These are phyloP conservation scores for Zhuqinia jingwanae DNA, from an alignment of 2,888 invertebrate genomes.

Conservation along the genomic window DNA sequence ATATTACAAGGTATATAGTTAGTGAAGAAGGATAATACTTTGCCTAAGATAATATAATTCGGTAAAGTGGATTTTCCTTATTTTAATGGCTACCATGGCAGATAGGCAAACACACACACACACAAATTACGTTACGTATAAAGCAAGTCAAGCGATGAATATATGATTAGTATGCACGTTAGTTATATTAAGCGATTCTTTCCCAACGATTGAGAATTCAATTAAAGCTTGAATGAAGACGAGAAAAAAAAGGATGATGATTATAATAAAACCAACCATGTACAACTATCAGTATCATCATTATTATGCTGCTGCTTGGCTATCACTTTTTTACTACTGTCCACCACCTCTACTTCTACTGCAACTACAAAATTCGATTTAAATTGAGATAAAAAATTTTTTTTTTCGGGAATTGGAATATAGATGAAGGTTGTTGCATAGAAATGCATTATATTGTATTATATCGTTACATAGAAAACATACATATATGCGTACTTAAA, in stretches of 20 bases:
- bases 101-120: background rate
- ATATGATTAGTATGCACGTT: conserved; percentile 45
- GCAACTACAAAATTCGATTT: no score
- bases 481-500: background rate
- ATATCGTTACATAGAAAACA: no score
- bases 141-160: conserved; percentile 29
- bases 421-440: conserved; percentile 32
- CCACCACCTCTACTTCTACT: conserved; percentile 17
- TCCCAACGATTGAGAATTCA: conserved; percentile 78
- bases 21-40: conserved; percentile 40
- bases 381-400: conserved; percentile 52
- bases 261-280: background rate
- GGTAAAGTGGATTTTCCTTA: conserved; percentile 48
- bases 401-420: conserved; percentile 36
- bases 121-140: background rate
- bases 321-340: no score
- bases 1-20: no score
- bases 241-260: background rate
- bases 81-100: background rate
- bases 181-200: conserved; percentile 52
- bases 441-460: no score
- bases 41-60: conserved; percentile 14
- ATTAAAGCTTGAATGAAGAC: conserved; percentile 77
- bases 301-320: no score
- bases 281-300: no score